Base-by-base conservation (phyloP, 2,113 vertebrate species). In the Tetrao urogallus region DNA sequence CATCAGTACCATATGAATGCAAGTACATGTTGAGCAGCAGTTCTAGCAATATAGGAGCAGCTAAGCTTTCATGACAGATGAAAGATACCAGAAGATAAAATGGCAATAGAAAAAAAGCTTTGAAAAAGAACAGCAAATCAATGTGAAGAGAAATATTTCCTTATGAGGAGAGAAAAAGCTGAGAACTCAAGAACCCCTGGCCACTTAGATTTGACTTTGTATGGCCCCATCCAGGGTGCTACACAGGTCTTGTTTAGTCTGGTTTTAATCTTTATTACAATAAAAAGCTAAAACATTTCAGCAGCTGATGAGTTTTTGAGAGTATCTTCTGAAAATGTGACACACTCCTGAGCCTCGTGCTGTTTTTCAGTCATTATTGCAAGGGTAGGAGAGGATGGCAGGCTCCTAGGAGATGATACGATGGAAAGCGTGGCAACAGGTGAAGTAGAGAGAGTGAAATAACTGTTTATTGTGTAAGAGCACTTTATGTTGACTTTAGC, bases 91-190 rank as follows among this genome's bases (percentile, higher is more conserved):
- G 63, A 36, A 79, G 24, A 52, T 8, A 43, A 79, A 79, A 78
- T 0, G 54, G 6, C 4, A 38, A 56, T 76, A 48, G 30, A 36
- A 67, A 54, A 52, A 21, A 13, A 19, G 4, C 12, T 72, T 52
- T 36, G 5, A 32, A 58, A 42, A 64, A 36, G 0, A 0, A 0
- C 30, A 20, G n/a, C 14, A 28, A 69, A 56, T 6, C 17, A 4
- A 13, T 27, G 13, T 34, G 78, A 50, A 61, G 42, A 71, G 34
- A 3, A 67, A 85, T 5, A n/a, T 6, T 56, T 73, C 69, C 30
- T 58, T 64, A 50, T 8, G 24, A 77, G 42, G 24, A 65, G 7
- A 27, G 20, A 73, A 57, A 86, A 45, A 32, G 32, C 21, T 43
- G 78, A 83, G 67, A 87, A 74, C 6, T 8, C 24, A 38, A 52